Evolutionary conservation across 2,797 vertebrate species (phyloP).

Genomic region (Poecile montanus): DNA sequence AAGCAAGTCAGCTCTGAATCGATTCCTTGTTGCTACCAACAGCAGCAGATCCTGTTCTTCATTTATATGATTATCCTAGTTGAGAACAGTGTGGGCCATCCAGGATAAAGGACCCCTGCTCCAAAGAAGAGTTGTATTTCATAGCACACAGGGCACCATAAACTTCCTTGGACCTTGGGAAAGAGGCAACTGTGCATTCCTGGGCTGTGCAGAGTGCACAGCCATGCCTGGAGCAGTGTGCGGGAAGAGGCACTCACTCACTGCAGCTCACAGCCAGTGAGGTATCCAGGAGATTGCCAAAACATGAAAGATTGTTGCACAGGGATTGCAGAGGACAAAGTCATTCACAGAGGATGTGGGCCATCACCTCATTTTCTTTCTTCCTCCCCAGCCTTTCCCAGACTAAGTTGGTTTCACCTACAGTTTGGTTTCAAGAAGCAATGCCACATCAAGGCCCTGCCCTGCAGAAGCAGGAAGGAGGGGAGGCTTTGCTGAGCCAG

Average conservation of each 20-base stretch:
- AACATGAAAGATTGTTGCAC: not conserved
- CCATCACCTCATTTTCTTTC: not conserved
- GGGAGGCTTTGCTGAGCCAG: not conserved
- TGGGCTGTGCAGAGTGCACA: not conserved
- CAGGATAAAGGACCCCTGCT: conserved; percentile 14
- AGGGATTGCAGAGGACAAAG: not conserved
- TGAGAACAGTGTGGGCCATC: conserved; percentile 22
- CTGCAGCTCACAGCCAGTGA: not conserved
- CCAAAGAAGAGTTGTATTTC: not conserved
- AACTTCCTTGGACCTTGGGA: not conserved
- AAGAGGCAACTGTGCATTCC: not conserved
- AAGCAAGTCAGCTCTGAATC: conserved; percentile 42
- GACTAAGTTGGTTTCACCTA: not conserved
- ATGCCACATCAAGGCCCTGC: not conserved
- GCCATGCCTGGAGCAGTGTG: not conserved
- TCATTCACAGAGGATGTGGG: not conserved
- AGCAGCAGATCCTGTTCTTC: conserved; percentile 57
- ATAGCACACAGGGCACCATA: not conserved
- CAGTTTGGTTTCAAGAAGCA: not conserved
- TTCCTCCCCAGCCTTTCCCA: not conserved
- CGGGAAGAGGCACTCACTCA: not conserved
- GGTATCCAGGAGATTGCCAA: not conserved
- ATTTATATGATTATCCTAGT: conserved; percentile 58
- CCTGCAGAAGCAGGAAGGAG: not conserved
- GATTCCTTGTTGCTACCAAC: conserved; percentile 42